Percentiles rank a stretch among this genome's conserved stretches.
phyloP scores from a whole-genome alignment of 2,113 vertebrate species.

The Trogon surrucura region DNA sequence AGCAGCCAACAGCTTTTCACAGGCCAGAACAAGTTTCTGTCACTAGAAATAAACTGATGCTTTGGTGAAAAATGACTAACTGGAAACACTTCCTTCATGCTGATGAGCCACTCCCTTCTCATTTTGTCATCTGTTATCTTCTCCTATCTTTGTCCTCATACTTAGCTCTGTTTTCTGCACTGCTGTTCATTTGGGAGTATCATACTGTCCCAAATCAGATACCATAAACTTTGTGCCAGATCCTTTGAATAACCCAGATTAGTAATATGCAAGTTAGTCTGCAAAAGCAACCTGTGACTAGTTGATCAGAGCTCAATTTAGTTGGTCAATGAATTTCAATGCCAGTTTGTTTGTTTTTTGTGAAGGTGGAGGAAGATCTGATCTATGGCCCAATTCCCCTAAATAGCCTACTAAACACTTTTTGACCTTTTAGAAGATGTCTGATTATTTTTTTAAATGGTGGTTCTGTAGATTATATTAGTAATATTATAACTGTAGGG shows the following conservation, averaged over 20 bases:
- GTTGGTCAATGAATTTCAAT: background rate
- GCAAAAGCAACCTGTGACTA: background rate
- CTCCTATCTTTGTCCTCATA: background rate
- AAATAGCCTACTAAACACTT: background rate
- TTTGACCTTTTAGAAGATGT: background rate
- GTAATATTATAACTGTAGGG: background rate
- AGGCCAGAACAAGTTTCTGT: background rate
- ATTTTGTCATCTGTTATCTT: fast-evolving
- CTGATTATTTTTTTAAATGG: background rate
- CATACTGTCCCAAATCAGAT: background rate
- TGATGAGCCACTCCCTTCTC: background rate
- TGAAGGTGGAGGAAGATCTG: background rate
- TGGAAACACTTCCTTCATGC: background rate
- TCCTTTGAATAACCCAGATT: background rate
- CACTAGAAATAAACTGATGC: background rate
- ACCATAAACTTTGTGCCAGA: background rate
- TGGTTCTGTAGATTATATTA: background rate
- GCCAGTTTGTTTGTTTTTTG: background rate
- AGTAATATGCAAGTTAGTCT: background rate
- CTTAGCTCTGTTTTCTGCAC: background rate
- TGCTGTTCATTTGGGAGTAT: background rate
- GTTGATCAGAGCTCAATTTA: background rate
- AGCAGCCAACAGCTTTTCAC: background rate
- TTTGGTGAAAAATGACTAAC: background rate
- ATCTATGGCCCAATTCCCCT: background rate